Evolutionary conservation across 2,888 invertebrate genomes (phyloP).

Genomic region (Proisotoma minuta): DNA sequence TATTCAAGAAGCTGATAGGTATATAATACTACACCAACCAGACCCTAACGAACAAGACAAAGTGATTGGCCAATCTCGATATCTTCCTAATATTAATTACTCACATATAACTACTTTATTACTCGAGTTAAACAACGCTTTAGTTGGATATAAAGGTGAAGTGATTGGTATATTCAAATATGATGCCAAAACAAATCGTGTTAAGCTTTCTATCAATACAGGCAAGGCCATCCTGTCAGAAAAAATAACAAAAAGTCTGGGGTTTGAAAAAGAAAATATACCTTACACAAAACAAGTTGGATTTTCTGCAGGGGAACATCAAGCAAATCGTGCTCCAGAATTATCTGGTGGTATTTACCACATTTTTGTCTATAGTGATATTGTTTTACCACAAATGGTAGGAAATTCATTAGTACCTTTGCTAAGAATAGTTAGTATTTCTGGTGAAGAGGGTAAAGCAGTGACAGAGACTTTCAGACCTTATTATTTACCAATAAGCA

Average conservation of each 20-base stretch:
- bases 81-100: not conserved
- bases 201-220: not conserved
- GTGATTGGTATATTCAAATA: not conserved
- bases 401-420: not conserved
- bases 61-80: not conserved
- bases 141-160: not conserved
- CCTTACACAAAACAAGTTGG: not conserved
- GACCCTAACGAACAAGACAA: not conserved
- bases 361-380: slow-evolving; percentile 11
- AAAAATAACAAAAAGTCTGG: not conserved
- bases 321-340: not conserved
- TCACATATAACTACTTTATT: not conserved
- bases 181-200: not conserved
- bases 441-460: not conserved
- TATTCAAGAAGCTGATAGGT: not conserved
- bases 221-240: not conserved
- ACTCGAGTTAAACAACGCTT: not conserved
- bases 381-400: not conserved
- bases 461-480: not conserved
- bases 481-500: not conserved
- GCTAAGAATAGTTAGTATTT: slow-evolving; percentile 3
- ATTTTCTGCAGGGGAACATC: not conserved
- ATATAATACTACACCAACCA: not conserved
- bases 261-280: not conserved
- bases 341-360: slow-evolving; percentile 4